phyloP scores from a whole-genome alignment of 2,888 invertebrate species.

The Epicampocera succincta region DNA sequence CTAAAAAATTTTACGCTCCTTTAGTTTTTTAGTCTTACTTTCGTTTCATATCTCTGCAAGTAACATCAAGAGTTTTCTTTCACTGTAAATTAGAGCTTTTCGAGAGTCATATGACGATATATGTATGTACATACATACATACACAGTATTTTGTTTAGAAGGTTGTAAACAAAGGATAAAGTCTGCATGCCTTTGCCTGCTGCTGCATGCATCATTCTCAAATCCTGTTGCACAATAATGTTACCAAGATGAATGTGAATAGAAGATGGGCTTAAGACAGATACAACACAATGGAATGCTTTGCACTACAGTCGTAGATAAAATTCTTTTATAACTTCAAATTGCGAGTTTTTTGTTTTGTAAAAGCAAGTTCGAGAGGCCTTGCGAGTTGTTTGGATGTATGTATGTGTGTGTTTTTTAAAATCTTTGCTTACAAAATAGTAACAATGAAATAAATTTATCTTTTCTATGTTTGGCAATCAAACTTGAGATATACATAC shows the following conservation, averaged over 20 bases:
- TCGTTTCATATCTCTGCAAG: too few species aligned
- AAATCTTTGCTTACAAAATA: background rate
- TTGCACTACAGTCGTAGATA: slow-evolving; percentile 27
- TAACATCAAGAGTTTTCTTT: too few species aligned
- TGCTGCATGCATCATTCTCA: slow-evolving; percentile 10
- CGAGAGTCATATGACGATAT: too few species aligned
- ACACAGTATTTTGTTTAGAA: background rate
- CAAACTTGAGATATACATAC: too few species aligned
- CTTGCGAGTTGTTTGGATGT: background rate
- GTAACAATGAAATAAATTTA: slow-evolving; percentile 1
- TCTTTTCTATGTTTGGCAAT: slow-evolving; percentile 1
- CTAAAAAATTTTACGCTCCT: too few species aligned
- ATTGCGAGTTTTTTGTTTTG: slow-evolving; percentile 12
- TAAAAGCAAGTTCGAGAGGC: slow-evolving; percentile 26
- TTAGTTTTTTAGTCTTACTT: too few species aligned
- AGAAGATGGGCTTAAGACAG: slow-evolving; percentile 21
- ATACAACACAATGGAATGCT: slow-evolving; percentile 25
- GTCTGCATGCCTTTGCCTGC: slow-evolving; percentile 9
- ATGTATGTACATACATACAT: slow-evolving; percentile 28
- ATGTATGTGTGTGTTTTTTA: background rate
- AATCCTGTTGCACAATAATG: slow-evolving; percentile 55
- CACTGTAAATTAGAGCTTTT: too few species aligned
- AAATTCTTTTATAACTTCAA: slow-evolving; percentile 38
- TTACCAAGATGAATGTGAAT: slow-evolving; percentile 28
- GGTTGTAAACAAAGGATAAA: slow-evolving; percentile 39